phyloP scores from a whole-genome alignment of 2,888 invertebrate genomes.

The Tenthredo scrophulariae region DNA sequence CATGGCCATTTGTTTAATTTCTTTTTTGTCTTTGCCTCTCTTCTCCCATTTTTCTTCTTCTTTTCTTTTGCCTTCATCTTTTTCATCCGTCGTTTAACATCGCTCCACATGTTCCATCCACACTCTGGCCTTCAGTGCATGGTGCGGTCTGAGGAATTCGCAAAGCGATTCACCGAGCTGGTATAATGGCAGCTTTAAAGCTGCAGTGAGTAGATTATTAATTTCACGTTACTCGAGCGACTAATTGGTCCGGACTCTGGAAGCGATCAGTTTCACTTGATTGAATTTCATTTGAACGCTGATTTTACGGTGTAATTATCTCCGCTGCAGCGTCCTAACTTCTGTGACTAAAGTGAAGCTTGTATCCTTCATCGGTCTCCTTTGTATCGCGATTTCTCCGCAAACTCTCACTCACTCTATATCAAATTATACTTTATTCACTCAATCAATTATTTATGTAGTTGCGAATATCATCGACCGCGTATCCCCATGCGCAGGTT shows the following conservation, averaged over 20 bases:
- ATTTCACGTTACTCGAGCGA: conserved; percentile 49
- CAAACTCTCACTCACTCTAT: neutral
- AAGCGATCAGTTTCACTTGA: conserved; percentile 9
- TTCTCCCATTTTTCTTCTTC: neutral
- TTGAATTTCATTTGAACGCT: conserved; percentile 32
- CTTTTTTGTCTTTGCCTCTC: neutral
- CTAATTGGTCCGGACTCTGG: conserved; percentile 21
- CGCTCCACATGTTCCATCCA: neutral
- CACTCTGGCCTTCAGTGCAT: neutral
- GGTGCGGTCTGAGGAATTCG: neutral
- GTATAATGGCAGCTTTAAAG: neutral
- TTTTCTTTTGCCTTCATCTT: neutral
- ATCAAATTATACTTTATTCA: too few relatives aligned
- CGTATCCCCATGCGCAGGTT: neutral
- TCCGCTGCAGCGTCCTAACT: conserved; percentile 16
- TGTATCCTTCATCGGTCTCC: conserved; percentile 27
- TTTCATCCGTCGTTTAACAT: neutral
- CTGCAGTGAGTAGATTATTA: conserved; percentile 23
- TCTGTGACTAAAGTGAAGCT: conserved; percentile 9
- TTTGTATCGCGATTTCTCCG: conserved; percentile 13
- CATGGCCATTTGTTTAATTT: neutral
- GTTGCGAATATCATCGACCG: conserved; percentile 14
- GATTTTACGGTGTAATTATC: conserved; percentile 40
- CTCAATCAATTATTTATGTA: neutral
- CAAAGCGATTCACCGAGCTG: neutral